These are phyloP conservation scores for Aix galericulata DNA, from an alignment of 2,113 vertebrate species.

Conservation along the genomic window DNA sequence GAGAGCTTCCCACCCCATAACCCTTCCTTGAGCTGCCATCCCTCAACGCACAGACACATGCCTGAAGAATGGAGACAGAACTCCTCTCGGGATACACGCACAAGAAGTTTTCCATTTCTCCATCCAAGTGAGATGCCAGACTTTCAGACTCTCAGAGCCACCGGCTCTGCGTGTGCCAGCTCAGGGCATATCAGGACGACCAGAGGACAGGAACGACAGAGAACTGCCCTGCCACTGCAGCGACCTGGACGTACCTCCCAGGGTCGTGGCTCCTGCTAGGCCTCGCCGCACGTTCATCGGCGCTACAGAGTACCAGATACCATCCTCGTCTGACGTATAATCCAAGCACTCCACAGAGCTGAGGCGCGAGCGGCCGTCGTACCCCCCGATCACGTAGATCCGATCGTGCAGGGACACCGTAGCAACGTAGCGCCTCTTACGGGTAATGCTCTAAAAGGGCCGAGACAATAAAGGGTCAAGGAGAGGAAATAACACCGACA, in stretches of 20 bases:
- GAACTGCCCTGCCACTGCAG: background rate
- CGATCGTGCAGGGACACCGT: conserved; percentile 95
- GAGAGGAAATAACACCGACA: background rate
- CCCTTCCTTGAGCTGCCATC: background rate
- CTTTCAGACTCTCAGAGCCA: background rate
- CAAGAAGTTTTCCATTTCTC: background rate
- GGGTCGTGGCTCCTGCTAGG: conserved; percentile 93
- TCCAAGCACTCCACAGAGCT: conserved; percentile 97
- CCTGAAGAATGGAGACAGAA: background rate
- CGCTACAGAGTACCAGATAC: conserved; percentile 97
- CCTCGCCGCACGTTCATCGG: conserved; percentile 97
- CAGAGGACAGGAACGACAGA: background rate
- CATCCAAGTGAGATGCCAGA: background rate
- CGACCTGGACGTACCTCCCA: conserved; percentile 82
- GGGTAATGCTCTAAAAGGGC: conserved; percentile 87
- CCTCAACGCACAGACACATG: background rate
- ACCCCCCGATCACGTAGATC: conserved; percentile 96
- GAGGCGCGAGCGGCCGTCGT: conserved; percentile 94
- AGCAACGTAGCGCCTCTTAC: conserved; percentile 95
- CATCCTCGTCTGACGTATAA: conserved; percentile 94
- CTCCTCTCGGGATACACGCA: background rate
- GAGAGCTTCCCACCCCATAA: background rate
- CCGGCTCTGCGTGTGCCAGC: background rate
- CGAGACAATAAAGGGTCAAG: background rate
- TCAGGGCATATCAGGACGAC: background rate